A percentile compares a stretch with the other conserved stretches of the same genome.
These are phyloP conservation scores for Tachina grossa DNA, from an alignment of 2,888 invertebrate species.

Conservation along the genomic window DNA sequence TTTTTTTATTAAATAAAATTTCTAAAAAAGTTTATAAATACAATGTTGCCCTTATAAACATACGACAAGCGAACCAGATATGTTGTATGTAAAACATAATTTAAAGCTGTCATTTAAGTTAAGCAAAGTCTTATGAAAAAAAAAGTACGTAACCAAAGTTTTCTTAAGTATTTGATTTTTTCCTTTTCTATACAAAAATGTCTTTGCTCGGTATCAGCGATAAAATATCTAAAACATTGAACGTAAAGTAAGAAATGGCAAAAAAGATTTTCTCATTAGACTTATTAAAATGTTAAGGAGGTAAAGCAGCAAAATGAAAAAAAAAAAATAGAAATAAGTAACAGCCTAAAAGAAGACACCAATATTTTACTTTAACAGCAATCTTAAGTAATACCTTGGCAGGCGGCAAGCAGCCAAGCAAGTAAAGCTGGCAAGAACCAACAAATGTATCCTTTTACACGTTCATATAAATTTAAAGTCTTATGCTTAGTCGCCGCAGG, in stretches of 20 bases:
- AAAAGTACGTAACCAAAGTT: slow-evolving; percentile 13
- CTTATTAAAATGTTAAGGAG: slow-evolving; percentile 69
- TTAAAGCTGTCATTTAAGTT: slow-evolving; percentile 39
- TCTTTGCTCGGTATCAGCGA: slow-evolving; percentile 58
- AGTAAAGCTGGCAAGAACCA: slow-evolving; percentile 19
- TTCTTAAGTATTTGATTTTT: slow-evolving; percentile 40
- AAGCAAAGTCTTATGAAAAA: slow-evolving; percentile 22
- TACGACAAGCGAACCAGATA: slow-evolving; percentile 9
- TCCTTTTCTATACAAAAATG: slow-evolving; percentile 31
- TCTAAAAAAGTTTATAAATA: too few species aligned
- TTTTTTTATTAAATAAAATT: too few species aligned
- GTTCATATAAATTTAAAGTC: slow-evolving; percentile 57
- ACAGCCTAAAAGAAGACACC: slow-evolving; percentile 71
- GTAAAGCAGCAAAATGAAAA: slow-evolving; percentile 30
- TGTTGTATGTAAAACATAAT: slow-evolving; percentile 26
- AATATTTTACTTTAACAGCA: slow-evolving; percentile 62
- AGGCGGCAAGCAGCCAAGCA: slow-evolving; percentile 18
- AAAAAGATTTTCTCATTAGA: slow-evolving; percentile 79
- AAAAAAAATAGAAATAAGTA: slow-evolving; percentile 28
- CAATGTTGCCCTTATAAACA: too few species aligned
- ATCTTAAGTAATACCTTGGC: slow-evolving; percentile 59
- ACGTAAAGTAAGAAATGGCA: slow-evolving; percentile 41
- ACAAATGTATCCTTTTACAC: slow-evolving; percentile 46
- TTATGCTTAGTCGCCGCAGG: slow-evolving; percentile 78
- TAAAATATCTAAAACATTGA: slow-evolving; percentile 67